A percentile compares a stretch with the other conserved stretches of the same genome.
Evolutionary conservation across 37 sponge, comb jelly and placozoan genomes (phyloP).

Genomic region (Theonella swinhoei): DNA sequence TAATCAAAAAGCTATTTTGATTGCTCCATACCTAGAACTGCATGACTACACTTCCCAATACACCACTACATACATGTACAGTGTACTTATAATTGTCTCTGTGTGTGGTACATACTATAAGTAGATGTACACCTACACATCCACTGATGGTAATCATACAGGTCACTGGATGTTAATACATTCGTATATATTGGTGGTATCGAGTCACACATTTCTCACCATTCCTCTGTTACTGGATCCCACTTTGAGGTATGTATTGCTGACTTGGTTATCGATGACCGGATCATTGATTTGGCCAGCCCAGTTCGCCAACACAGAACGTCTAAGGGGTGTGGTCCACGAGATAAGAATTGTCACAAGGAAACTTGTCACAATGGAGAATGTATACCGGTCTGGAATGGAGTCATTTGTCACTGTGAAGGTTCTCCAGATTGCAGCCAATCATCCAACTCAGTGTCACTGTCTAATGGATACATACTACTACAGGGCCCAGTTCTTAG

Average conservation of each 20-base stretch:
- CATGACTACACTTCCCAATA: too few relatives aligned
- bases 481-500: neutral
- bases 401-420: slow-evolving; percentile 18
- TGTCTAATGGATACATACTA: slow-evolving; percentile 3
- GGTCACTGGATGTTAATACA: slow-evolving; percentile 35
- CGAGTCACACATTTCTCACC: slow-evolving; percentile 4
- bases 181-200: slow-evolving; percentile 45
- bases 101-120: too few relatives aligned
- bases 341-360: neutral
- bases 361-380: slow-evolving; percentile 10
- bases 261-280: slow-evolving; percentile 17
- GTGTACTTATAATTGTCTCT: too few relatives aligned
- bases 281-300: slow-evolving; percentile 35
- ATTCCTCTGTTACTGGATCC: neutral
- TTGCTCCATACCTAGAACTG: too few relatives aligned
- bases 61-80: too few relatives aligned
- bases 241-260: slow-evolving; percentile 48
- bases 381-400: slow-evolving; percentile 59
- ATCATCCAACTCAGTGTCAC: neutral
- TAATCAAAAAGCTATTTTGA: too few relatives aligned
- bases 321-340: slow-evolving; percentile 39
- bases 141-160: too few relatives aligned
- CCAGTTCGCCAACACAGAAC: slow-evolving; percentile 13
- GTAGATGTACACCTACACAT: too few relatives aligned
- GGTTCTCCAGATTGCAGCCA: neutral